These are phyloP conservation scores for Oligia fasciuncula DNA, from an alignment of 2,888 invertebrate species.

Conservation along the genomic window DNA sequence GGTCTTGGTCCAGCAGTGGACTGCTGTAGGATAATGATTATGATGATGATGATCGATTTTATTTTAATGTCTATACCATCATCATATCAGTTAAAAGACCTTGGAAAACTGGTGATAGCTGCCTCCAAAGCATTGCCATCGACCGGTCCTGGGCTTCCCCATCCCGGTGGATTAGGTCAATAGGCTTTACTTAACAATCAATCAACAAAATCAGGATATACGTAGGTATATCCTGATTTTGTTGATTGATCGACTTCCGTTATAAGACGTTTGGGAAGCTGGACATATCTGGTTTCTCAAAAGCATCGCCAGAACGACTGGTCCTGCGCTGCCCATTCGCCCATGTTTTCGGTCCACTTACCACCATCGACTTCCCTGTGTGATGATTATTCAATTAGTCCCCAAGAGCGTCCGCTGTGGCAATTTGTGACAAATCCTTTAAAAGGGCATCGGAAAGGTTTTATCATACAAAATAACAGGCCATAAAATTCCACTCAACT, in stretches of 20 bases:
- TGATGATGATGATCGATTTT: not conserved
- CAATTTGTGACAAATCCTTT: not conserved
- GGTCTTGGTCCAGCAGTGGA: not conserved
- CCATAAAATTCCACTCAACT: constrained; percentile 35
- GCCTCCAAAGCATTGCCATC: not conserved
- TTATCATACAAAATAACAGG: constrained; percentile 2
- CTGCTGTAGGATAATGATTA: too few species aligned
- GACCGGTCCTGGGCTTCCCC: not conserved
- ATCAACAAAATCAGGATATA: too few species aligned
- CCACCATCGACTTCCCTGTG: not conserved
- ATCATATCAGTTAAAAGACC: not conserved
- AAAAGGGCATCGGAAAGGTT: constrained; percentile 26
- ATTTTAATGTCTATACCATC: not conserved
- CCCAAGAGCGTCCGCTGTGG: not conserved
- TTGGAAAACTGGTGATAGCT: not conserved
- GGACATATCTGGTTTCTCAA: not conserved
- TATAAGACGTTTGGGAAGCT: not conserved
- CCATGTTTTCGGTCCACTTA: not conserved
- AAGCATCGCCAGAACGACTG: not conserved
- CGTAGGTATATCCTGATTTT: not conserved
- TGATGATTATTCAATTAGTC: not conserved
- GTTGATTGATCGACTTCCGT: too few species aligned
- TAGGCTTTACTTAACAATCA: not conserved
- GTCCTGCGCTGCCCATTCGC: not conserved
- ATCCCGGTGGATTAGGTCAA: not conserved